Percentiles rank a stretch among this genome's conserved stretches.
Evolutionary conservation across 2,888 invertebrate genomes (phyloP).

Genomic region (Pollenia angustigena): DNA sequence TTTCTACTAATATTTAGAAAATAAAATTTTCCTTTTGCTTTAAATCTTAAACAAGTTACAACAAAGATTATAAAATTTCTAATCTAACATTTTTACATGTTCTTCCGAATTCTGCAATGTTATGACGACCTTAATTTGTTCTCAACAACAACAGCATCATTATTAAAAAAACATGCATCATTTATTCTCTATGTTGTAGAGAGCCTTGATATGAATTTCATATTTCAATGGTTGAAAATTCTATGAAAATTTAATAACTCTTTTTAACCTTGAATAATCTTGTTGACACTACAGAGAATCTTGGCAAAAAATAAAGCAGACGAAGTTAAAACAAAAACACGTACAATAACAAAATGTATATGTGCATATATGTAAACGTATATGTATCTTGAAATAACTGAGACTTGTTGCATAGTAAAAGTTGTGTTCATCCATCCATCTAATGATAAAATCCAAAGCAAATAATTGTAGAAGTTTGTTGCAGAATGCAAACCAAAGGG

Average conservation of each 20-base stretch:
- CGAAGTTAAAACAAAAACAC: constrained; percentile 30
- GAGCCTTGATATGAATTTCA: constrained; percentile 51
- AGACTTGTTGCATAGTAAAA: constrained; percentile 62
- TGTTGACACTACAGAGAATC: constrained; percentile 42
- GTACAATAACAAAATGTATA: neutral
- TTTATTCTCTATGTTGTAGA: neutral
- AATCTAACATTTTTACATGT: no score
- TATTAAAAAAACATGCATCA: no score
- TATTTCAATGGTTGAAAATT: constrained; percentile 35
- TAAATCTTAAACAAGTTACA: no score
- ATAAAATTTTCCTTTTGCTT: no score
- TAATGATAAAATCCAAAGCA: constrained; percentile 34
- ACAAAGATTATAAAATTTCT: no score
- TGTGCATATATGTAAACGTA: no score
- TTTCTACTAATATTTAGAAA: no score
- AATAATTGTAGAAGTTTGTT: neutral
- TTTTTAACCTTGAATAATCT: constrained; percentile 61
- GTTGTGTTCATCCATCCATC: constrained; percentile 30
- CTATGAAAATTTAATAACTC: constrained; percentile 53
- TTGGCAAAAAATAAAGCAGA: constrained; percentile 14
- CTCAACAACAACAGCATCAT: no score
- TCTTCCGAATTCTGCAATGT: no score
- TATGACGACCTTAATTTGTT: no score
- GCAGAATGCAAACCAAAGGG: neutral
- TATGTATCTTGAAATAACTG: neutral